These are phyloP conservation scores for Scaptomyza caliginosa DNA, from an alignment of 2,888 invertebrate species.

Conservation along the genomic window DNA sequence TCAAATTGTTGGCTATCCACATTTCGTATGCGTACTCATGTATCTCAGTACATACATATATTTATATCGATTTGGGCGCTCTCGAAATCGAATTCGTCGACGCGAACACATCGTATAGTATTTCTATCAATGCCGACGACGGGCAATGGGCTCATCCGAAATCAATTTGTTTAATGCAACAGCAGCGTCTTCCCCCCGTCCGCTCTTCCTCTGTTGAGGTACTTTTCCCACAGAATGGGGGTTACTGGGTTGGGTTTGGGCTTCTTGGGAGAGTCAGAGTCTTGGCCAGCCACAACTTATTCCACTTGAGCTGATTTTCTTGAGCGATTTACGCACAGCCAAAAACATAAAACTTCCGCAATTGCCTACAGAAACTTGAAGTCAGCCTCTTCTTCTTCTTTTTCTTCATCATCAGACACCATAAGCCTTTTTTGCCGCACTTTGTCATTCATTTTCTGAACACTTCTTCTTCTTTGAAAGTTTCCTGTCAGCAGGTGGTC, in stretches of 20 bases:
- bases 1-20: slow-evolving; percentile 27
- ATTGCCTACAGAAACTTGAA: slow-evolving; percentile 56
- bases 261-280: slow-evolving; percentile 44
- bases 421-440: slow-evolving; percentile 33
- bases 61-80: slow-evolving; percentile 63
- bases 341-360: slow-evolving; percentile 79
- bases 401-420: slow-evolving; percentile 20
- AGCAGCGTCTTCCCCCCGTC: slow-evolving; percentile 9
- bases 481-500: slow-evolving; percentile 82
- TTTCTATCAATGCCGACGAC: slow-evolving; percentile 61
- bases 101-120: slow-evolving; percentile 63
- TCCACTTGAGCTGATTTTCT: slow-evolving; percentile 77
- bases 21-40: slow-evolving; percentile 20
- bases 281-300: slow-evolving; percentile 71
- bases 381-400: slow-evolving; percentile 1
- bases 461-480: slow-evolving; percentile 44
- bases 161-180: slow-evolving; percentile 77
- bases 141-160: slow-evolving; percentile 64
- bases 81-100: slow-evolving; percentile 46
- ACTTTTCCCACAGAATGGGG: slow-evolving; percentile 44
- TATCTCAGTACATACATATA: slow-evolving; percentile 5
- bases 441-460: slow-evolving; percentile 46
- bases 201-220: neutral
- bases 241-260: slow-evolving; percentile 15
- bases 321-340: slow-evolving; percentile 78